A percentile compares a stretch with the other conserved stretches of the same genome.
phyloP scores from a whole-genome alignment of 37 sponge, comb jelly and placozoan genomes.

The Corticium candelabrum region DNA sequence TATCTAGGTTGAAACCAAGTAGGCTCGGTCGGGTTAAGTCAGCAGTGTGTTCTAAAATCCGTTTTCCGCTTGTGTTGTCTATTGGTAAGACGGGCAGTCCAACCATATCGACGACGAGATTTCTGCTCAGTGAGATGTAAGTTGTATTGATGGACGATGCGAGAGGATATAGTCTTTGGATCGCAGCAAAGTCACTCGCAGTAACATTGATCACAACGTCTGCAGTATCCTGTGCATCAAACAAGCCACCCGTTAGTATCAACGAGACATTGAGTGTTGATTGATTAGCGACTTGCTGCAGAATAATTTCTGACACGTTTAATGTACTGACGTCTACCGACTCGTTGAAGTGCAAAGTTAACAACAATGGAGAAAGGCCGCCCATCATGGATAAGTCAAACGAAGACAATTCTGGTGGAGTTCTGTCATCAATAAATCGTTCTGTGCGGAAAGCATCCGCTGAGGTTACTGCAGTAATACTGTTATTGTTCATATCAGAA shows the following conservation, averaged over 20 bases:
- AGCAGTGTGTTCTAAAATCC: background rate
- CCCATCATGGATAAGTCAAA: conserved; percentile 6
- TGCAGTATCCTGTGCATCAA: conserved; percentile 22
- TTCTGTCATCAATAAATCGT: conserved; percentile 29
- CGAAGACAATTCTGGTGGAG: conserved; percentile 33
- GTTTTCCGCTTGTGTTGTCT: background rate
- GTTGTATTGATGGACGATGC: conserved; percentile 24
- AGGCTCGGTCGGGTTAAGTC: conserved; percentile 55
- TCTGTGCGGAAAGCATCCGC: conserved; percentile 20
- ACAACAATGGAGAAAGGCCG: background rate
- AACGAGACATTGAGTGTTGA: conserved; percentile 13
- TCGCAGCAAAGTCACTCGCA: conserved; percentile 37
- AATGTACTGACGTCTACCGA: conserved; percentile 47
- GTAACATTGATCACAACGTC: conserved; percentile 35
- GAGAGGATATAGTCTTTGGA: conserved; percentile 22
- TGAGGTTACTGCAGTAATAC: conserved; percentile 10
- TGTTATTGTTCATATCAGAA: conserved; percentile 27
- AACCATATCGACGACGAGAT: background rate
- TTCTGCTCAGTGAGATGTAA: background rate
- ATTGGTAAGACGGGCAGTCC: conserved; percentile 7
- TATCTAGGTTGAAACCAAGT: conserved; percentile 30
- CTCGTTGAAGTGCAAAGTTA: conserved; percentile 41
- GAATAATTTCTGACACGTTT: conserved; percentile 24
- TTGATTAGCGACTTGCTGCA: conserved; percentile 11
- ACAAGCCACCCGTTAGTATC: conserved; percentile 51